Evolutionary conservation across 2,888 invertebrate genomes (phyloP).

Genomic region (Drosophila anceps): DNA sequence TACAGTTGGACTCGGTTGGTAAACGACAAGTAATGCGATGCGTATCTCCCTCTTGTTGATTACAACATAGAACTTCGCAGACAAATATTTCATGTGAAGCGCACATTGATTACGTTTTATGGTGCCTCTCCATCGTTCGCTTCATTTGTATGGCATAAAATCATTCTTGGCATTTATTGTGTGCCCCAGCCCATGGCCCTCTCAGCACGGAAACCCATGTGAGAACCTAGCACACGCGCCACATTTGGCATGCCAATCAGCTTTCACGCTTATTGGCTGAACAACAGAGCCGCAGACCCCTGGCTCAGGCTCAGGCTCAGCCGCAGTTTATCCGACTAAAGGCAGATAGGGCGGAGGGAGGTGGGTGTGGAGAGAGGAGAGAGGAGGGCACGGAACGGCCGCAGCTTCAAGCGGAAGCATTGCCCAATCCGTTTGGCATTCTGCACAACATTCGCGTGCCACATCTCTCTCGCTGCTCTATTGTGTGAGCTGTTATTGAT

Average conservation of each 20-base stretch:
- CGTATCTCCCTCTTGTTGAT: constrained; percentile 3
- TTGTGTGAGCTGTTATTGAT: constrained; percentile 50
- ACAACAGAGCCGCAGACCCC: constrained; percentile 22
- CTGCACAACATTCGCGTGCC: constrained; percentile 58
- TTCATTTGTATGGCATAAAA: constrained; percentile 42
- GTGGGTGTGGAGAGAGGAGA: constrained; percentile 19
- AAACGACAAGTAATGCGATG: constrained; percentile 33
- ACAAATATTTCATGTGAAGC: constrained; percentile 34
- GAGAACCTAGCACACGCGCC: constrained; percentile 48
- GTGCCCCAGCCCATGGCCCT: constrained; percentile 22
- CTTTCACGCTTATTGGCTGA: constrained; percentile 62
- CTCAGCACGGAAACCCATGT: constrained; percentile 3
- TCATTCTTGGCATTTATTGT: constrained; percentile 63
- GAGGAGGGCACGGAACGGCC: background rate
- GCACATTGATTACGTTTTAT: constrained; percentile 42
- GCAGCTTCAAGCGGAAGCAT: constrained; percentile 59
- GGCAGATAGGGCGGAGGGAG: background rate
- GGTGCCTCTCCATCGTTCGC: background rate
- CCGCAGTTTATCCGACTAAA: constrained; percentile 15
- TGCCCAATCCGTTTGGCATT: constrained; percentile 55
- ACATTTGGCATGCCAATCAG: constrained; percentile 77
- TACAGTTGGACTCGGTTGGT: background rate
- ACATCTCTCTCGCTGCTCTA: constrained; percentile 36
- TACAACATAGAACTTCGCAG: constrained; percentile 22
- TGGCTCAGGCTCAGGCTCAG: constrained; percentile 13